Base-by-base conservation (phyloP, 2,113 vertebrate species). In the Coptodon rendalli region DNA sequence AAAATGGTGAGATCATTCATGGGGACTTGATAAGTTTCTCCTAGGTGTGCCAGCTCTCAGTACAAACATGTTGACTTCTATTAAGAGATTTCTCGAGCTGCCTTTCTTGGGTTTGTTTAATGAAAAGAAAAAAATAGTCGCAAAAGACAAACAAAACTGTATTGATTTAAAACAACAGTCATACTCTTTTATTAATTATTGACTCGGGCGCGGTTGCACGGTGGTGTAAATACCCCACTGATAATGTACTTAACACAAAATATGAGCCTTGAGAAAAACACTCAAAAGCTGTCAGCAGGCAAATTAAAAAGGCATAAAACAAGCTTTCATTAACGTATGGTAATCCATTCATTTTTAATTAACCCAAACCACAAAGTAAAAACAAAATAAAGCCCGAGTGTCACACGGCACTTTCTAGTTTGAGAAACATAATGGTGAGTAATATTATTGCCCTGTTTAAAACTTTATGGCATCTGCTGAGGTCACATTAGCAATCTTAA, bases 1-100 rank as follows among this genome's bases (percentile, higher is more conserved):
- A 86, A 82, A 89, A 92, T 87, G 89, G 88, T 95, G 92, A 94
- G 89, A 89, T 94, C 92, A 93, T 84, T 92, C 80, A 63, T 66
- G 85, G 84, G 52, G 68, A 81, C 48, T 89, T 89, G 88, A 94
- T 93, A 38, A 87, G 91, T 93, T 93, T 87, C 34, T 93, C 86
- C 87, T 87, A 88, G 59, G 66, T 90, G 84, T 93, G 87, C 16
- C 88, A 56, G 63, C 85, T 93, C 80, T 29, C 24, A 57, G 80
- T 50, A 24, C 73, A 90, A 34, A 86, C 40, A 88, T 84, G 83
- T 86, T 87, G 82, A 90, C 89, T 91, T 85, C 84, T 36, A 71
- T 86, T 92, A 71, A 84, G 81, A 84, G 86, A 90, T 89, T 87
- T 59, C 57, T 24, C 78, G 52, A 63, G 31, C n/a, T 80, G 59